Evolutionary conservation across 1,140 invertebrate genomes (phyloP), one percentile per base, ranked within the genome.

Genomic region (Drosophila tropicalis): DNA sequence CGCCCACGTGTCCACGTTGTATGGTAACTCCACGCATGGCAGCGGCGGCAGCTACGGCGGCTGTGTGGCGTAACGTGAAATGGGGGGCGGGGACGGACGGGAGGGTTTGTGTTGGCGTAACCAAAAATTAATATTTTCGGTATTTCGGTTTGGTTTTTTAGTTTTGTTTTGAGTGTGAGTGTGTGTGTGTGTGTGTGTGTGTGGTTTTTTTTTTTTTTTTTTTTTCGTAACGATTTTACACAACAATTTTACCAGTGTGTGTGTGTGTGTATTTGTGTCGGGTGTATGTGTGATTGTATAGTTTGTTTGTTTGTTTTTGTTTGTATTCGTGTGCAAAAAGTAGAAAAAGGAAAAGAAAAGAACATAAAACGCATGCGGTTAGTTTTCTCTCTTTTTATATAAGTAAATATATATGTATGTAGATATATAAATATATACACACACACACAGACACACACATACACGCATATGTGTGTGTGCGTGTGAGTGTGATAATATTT

Each of bases 1-100:
- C 91, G 76, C 90, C 90, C 82, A 91, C 93, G 72, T 95, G 92
- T 75, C 95, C 95, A 90, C 95, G 93, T 83, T 95, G 95, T 76
- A 96, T 95, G 67, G 93, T 92, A 66, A 94, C 95, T 89, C 96
- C 95, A 90, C 94, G 92, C 78, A 95, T 91, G 64, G 94, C 96
- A 90, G 95, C 95, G 84, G 95, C 95, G 82, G 95, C 95, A 94
- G 93, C 92, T 70, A 92, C 90, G 73, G 90, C 90, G 67, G 90
- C 90, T 91, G 70, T 85, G 67, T 72, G 75, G 64, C 76, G 76
- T 70, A 71, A 73, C 68, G 32, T 36, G 69, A 70, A 54, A 62
- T 61, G 55, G 54, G 29, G 29, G 29, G 5, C 29, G 29, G 29
- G 73, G 19, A 13, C 57, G 41, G 61, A 13, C 4, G n/a, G 60